Percentiles rank a stretch among this genome's conserved stretches.
Conservation (phyloP, 2,888 invertebrate genomes). For the Orthonychiurus folsomi region DNA sequence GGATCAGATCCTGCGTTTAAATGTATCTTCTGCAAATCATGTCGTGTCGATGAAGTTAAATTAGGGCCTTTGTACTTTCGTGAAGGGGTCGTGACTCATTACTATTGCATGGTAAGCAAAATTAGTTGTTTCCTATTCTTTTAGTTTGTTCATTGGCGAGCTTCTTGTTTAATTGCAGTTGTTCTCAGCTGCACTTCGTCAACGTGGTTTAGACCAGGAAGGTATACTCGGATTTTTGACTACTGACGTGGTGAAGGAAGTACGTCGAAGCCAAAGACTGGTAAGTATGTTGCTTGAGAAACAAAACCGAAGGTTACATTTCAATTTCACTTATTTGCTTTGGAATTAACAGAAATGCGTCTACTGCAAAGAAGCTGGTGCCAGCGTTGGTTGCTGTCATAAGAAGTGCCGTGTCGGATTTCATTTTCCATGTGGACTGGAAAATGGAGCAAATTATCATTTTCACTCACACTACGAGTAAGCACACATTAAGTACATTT, state of each 20-base stretch:
- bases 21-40: slow-evolving; percentile 31
- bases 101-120: slow-evolving; percentile 37
- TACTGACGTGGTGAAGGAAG: slow-evolving; percentile 59
- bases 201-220: slow-evolving; percentile 57
- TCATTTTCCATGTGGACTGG: slow-evolving; percentile 65
- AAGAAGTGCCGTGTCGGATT: slow-evolving; percentile 57
- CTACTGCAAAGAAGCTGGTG: slow-evolving; percentile 57
- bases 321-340: no score
- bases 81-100: slow-evolving; percentile 25
- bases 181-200: slow-evolving; percentile 59
- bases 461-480: slow-evolving; percentile 54
- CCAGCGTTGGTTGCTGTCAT: slow-evolving; percentile 63
- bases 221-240: slow-evolving; percentile 66
- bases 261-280: slow-evolving; percentile 55
- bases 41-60: slow-evolving; percentile 24
- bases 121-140: neutral
- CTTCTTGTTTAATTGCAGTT: slow-evolving; percentile 50
- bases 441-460: slow-evolving; percentile 55
- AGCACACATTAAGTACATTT: slow-evolving; percentile 12
- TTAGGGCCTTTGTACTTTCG: slow-evolving; percentile 28
- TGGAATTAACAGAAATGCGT: slow-evolving; percentile 65
- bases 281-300: slow-evolving; percentile 49
- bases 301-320: slow-evolving; percentile 14
- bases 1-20: slow-evolving; percentile 6
- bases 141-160: no score